Percentiles rank a stretch among this genome's conserved stretches.
These are phyloP conservation scores for Momotus momota DNA, from an alignment of 2,797 vertebrate genomes.

Conservation along the genomic window DNA sequence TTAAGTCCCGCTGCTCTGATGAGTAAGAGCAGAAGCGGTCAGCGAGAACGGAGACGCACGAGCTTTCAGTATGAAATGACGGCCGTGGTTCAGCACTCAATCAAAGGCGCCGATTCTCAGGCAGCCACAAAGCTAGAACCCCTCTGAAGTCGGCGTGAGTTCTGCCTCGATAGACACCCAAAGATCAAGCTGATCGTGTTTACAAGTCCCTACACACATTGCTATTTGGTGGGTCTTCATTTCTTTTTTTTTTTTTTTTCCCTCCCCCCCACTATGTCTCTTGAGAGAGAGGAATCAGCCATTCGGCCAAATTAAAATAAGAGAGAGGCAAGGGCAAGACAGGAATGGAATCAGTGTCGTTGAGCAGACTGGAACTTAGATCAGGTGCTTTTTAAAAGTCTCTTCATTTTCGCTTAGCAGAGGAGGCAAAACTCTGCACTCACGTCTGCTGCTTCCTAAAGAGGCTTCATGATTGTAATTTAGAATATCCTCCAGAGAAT, in stretches of 20 bases:
- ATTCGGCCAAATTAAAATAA: not conserved
- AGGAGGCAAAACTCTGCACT: not conserved
- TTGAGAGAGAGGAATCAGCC: not conserved
- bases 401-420: not conserved
- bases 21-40: not conserved
- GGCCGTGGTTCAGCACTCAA: not conserved
- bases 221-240: not conserved
- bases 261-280: not conserved
- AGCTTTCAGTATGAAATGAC: not conserved
- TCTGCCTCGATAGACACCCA: not conserved
- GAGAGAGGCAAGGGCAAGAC: not conserved
- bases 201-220: not conserved
- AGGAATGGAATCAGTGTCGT: not conserved
- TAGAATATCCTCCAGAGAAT: not conserved
- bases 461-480: not conserved
- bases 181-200: not conserved
- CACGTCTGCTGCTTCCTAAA: not conserved
- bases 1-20: not conserved
- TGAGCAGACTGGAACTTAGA: not conserved
- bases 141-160: not conserved
- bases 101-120: not conserved
- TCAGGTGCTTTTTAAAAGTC: not conserved
- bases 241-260: too few species aligned
- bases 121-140: not conserved
- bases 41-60: not conserved